These are phyloP conservation scores for Passer montanus DNA, from an alignment of 2,113 vertebrate genomes.

Conservation along the genomic window DNA sequence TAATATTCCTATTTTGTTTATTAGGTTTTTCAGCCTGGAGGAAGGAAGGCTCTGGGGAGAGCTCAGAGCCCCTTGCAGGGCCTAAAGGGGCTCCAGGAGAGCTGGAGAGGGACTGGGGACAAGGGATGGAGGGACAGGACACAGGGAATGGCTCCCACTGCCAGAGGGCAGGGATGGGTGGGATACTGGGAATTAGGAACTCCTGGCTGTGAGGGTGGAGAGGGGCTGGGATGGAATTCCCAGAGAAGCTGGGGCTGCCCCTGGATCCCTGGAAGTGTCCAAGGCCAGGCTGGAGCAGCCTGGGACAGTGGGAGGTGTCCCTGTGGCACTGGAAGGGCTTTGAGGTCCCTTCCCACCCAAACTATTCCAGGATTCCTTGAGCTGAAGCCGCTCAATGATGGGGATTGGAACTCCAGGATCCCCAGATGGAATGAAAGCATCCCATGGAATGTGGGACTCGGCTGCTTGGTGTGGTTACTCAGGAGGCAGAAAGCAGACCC, in stretches of 20 bases:
- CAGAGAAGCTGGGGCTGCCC: background rate
- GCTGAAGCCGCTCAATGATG: background rate
- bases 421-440: background rate
- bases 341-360: background rate
- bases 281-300: background rate
- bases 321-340: background rate
- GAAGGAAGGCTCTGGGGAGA: background rate
- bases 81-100: background rate
- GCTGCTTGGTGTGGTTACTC: background rate
- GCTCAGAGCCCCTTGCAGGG: background rate
- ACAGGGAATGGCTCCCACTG: background rate
- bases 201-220: background rate
- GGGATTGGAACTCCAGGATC: background rate
- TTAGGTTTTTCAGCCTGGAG: background rate
- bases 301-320: background rate
- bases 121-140: background rate
- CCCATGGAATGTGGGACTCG: accelerated
- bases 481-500: background rate
- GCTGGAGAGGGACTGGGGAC: background rate
- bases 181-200: background rate
- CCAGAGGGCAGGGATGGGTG: accelerated
- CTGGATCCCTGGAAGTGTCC: background rate
- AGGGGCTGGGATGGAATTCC: background rate
- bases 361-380: background rate
- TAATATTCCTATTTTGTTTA: constrained; percentile 1